Percentiles rank a stretch among this genome's conserved stretches.
Conservation (phyloP, 2,113 vertebrate species). For the Todiramphus chloris region DNA sequence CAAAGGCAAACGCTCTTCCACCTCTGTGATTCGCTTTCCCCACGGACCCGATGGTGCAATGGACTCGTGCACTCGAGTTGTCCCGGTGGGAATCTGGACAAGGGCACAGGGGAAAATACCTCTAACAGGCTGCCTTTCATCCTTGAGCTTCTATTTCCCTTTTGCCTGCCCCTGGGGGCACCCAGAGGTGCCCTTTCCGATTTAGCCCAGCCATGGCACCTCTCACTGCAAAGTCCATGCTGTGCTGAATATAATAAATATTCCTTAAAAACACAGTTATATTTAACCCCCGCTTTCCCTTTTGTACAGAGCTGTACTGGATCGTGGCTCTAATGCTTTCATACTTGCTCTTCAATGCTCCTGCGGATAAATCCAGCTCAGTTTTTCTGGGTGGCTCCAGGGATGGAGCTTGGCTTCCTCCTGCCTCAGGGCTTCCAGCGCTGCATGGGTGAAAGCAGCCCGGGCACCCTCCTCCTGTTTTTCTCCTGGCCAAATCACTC, state of each 20-base stretch:
- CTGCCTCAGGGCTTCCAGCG: not conserved
- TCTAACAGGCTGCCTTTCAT: not conserved
- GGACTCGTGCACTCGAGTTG: not conserved
- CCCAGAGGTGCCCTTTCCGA: not conserved
- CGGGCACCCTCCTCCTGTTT: not conserved
- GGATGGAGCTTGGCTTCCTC: not conserved
- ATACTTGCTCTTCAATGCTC: not conserved
- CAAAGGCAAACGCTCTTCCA: not conserved
- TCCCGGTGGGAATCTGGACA: not conserved
- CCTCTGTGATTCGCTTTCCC: not conserved
- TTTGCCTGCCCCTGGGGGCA: not conserved
- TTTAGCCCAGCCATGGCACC: rapidly evolving
- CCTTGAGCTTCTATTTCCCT: not conserved
- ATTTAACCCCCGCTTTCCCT: not conserved
- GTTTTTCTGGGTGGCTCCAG: conserved; percentile 8
- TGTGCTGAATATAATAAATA: not conserved
- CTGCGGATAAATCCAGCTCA: not conserved
- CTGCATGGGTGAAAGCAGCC: not conserved
- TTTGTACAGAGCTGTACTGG: not conserved
- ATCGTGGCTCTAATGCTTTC: not conserved
- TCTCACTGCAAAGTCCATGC: not conserved
- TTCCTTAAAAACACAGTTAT: not conserved
- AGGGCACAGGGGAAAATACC: not conserved
- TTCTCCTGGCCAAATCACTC: not conserved
- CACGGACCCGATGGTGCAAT: rapidly evolving